These are phyloP conservation scores for Drosophila bocki DNA, from an alignment of 1,140 invertebrate genomes.

Conservation along the genomic window DNA sequence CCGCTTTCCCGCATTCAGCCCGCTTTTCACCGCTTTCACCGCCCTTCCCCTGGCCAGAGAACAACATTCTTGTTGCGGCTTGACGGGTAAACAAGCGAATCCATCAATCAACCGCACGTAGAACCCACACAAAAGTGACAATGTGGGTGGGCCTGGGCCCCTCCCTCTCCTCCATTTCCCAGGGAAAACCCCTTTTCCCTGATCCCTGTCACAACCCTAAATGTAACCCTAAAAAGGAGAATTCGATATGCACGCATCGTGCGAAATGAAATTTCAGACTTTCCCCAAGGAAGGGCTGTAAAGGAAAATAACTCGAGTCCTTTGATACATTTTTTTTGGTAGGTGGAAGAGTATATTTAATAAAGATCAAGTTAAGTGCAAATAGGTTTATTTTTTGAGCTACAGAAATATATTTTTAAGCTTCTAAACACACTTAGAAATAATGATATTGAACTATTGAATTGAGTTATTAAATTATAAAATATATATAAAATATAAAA, in stretches of 20 bases:
- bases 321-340: constrained; percentile 8
- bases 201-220: constrained; percentile 12
- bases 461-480: no score
- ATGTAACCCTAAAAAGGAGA: constrained; percentile 31
- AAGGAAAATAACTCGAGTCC: constrained; percentile 22
- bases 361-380: constrained; percentile 30
- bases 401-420: no score
- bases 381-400: not conserved
- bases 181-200: not conserved
- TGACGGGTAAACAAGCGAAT: constrained; percentile 77
- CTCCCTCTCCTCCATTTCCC: not conserved
- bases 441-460: no score
- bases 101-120: constrained; percentile 77
- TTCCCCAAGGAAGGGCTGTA: constrained; percentile 9
- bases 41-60: not conserved
- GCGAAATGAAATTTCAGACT: constrained; percentile 51
- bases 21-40: constrained; percentile 1
- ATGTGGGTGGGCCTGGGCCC: constrained; percentile 17
- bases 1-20: constrained; percentile 3
- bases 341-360: constrained; percentile 1
- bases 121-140: constrained; percentile 75
- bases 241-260: constrained; percentile 53
- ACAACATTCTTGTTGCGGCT: constrained; percentile 60
- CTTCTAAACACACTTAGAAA: no score
- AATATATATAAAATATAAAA: no score